Base-by-base conservation (phyloP, 2,888 invertebrate species). In the Tachina lurida region DNA sequence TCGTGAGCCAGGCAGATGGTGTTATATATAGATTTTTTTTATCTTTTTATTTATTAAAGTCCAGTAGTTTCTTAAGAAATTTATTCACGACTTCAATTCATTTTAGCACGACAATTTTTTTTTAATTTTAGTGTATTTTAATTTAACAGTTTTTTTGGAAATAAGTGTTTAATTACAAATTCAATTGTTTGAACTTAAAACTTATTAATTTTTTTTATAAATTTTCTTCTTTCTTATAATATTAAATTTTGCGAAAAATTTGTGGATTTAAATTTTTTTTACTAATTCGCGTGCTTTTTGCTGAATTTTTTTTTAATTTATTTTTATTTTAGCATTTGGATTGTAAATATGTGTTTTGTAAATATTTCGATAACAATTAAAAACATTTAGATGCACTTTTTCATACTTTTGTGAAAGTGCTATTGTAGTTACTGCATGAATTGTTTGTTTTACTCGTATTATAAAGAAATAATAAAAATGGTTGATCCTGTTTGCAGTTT, bases 381-480 rank as follows among this genome's bases (percentile, higher is more conserved):
- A 86, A 82, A 86, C 86, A 83, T 76, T 76, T 67, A 86, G 75
- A 81, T 71, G 63, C 80, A 47, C 2, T 73, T 63, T 58, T 39
- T n/a, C 43, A 10, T 52, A 45, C 13, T 15, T 39, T 68, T 49
- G 47, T 71, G 52, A 71, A 68, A 63, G 31, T 67, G 43, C 39
- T 86, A 86, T 80, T 67, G 70, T 54, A 74, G 41, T 79, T 71
- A 60, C 76, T 84, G 60, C 78, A 45, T 79, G 43, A 47, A 47
- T 62, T 47, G 13, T 74, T 43, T 56, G 45, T 4, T 54, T 31
- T 54, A n/a, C n/a, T n/a, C n/a, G n/a, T n/a, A 39, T 75, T 31
- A 1, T 31, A 31, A 31, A 31, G 31, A 63, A 76, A 56, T 76
- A 19, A 15, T 71, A 58, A 31, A 54, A 4, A 60, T 17, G n/a